Base-by-base conservation (phyloP, 2,113 vertebrate species). In the Apistogramma diplotaenia region DNA sequence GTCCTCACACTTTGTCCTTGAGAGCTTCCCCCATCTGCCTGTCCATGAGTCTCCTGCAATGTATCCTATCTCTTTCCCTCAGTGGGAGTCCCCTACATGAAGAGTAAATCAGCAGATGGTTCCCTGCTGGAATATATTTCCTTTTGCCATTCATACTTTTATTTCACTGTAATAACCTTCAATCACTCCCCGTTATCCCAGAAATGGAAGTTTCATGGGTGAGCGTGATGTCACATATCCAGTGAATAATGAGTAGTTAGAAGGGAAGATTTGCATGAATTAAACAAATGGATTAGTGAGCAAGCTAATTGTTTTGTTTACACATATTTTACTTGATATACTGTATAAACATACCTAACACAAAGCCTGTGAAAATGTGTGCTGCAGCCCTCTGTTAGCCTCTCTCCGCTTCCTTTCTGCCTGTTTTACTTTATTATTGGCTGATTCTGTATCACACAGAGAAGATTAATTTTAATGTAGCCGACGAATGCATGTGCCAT, bases 61-160 rank as follows among this genome's bases (percentile, higher is more conserved):
- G 58, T 23, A 71, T 84, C 84, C 79, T 72, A 72, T 81, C 59
- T 23, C 62, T 29, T 76, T 91, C 88, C 70, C 84, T 90, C 87
- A 76, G 81, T 57, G 79, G 83, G 81, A 80, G 78, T 35, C 77
- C 76, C 67, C 78, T 37, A 65, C 67, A 33, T 21, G 73, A 80
- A 74, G 76, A 87, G 86, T 79, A 87, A 82, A 87, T 87, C 82
- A 91, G 87, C 92, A 93, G 92, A 91, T 92, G 90, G 82, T 84
- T 92, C 85, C 82, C 83, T 85, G 76, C 88, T 90, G 90, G 85
- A 92, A 70, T 83, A 82, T 40, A 56, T 87, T 89, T 91, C 83
- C 81, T 81, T 81, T 85, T 78, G 51, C 85, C 76, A 78, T 85
- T 87, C 67, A 86, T 87, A 75, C 76, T 85, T 82, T 83, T 83